These are phyloP conservation scores for Brachyhypopomus gauderio DNA, from an alignment of 2,113 vertebrate species.

Conservation along the genomic window DNA sequence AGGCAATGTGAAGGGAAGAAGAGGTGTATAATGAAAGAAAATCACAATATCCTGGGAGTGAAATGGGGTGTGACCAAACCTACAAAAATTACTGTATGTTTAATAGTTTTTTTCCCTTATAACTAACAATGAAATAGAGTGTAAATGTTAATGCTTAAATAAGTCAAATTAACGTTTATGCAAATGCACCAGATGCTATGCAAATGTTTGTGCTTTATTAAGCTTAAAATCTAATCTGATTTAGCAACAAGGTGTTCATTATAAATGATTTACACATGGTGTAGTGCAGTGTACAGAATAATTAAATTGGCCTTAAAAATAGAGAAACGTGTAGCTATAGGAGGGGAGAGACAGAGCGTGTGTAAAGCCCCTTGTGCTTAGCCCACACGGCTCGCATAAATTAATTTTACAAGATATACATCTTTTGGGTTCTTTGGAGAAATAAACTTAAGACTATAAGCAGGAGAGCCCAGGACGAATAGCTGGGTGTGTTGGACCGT, in stretches of 20 bases:
- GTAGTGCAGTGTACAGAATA: conserved; percentile 41
- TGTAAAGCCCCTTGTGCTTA: background rate
- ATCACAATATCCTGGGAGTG: conserved; percentile 37
- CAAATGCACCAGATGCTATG: conserved; percentile 40
- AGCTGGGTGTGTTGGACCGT: conserved; percentile 21
- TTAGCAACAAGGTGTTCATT: conserved; percentile 51
- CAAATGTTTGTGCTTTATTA: conserved; percentile 46
- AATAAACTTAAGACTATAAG: conserved; percentile 3
- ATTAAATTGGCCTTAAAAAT: conserved; percentile 48
- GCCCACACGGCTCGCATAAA: background rate
- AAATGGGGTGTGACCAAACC: conserved; percentile 32
- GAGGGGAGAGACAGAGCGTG: background rate
- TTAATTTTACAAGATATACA: background rate
- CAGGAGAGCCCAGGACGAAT: too few relatives aligned
- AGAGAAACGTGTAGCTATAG: background rate
- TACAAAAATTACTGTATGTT: conserved; percentile 15
- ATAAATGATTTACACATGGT: conserved; percentile 39
- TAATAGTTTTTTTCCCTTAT: background rate
- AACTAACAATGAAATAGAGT: conserved; percentile 29
- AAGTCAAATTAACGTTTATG: conserved; percentile 50
- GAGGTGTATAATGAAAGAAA: conserved; percentile 28
- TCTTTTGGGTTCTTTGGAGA: background rate
- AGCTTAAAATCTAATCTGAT: conserved; percentile 50
- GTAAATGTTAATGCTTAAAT: conserved; percentile 47
- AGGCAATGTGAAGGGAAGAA: conserved; percentile 14